Evolutionary conservation across 2,888 invertebrate species (phyloP).

Genomic region (Chymomyza caudatula): DNA sequence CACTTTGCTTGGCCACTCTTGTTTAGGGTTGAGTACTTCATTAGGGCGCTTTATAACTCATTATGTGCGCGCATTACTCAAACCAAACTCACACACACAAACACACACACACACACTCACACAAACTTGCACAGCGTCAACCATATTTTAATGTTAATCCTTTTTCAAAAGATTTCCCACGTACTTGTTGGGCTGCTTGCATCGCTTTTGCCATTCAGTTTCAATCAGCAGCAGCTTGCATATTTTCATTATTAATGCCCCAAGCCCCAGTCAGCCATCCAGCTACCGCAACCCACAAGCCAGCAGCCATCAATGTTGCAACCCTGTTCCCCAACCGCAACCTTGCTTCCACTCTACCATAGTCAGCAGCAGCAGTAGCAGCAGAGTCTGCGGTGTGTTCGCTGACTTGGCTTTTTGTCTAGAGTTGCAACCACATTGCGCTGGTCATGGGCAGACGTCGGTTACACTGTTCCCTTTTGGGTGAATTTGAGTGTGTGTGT

Average conservation of each 20-base stretch:
- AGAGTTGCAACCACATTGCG: constrained; percentile 71
- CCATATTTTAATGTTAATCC: constrained; percentile 65
- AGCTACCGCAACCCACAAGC: constrained; percentile 33
- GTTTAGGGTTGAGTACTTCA: constrained; percentile 59
- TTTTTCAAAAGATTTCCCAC: constrained; percentile 63
- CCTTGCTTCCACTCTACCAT: not conserved
- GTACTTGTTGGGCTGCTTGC: constrained; percentile 14
- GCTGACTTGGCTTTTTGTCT: constrained; percentile 72
- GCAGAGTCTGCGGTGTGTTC: not conserved
- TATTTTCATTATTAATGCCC: constrained; percentile 71
- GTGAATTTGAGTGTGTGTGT: not conserved
- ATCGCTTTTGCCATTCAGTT: constrained; percentile 51
- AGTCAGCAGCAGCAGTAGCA: not conserved
- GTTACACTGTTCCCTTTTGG: not conserved
- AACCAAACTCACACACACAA: constrained; percentile 52
- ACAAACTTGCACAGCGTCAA: not conserved
- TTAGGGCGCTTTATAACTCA: constrained; percentile 70
- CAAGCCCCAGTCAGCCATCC: not conserved
- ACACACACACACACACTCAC: constrained; percentile 26
- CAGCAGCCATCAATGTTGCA: not conserved
- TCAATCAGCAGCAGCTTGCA: constrained; percentile 61
- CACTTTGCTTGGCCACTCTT: not conserved
- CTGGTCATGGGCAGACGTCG: constrained; percentile 60
- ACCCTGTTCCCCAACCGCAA: not conserved
- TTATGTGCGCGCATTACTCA: constrained; percentile 69